phyloP scores from a whole-genome alignment of 1,140 invertebrate genomes.

The Homarus americanus region DNA sequence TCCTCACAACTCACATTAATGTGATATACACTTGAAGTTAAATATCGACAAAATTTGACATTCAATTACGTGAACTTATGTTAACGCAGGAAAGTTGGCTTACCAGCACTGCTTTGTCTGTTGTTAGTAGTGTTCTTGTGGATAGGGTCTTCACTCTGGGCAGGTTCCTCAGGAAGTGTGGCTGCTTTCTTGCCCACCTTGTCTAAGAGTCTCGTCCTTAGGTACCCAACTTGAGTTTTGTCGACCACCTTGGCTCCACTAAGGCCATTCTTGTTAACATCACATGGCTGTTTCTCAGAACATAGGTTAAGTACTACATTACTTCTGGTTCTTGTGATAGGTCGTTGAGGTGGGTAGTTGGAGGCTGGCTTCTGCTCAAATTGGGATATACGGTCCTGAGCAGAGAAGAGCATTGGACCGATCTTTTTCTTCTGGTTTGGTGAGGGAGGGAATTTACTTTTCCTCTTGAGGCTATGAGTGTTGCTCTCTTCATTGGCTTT shows the following conservation, averaged over 20 bases:
- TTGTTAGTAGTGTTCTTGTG: not conserved
- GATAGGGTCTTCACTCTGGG: not conserved
- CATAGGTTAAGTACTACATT: conserved; percentile 4
- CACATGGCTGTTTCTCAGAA: not conserved
- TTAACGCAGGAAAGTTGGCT: not conserved
- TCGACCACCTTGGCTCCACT: conserved; percentile 64
- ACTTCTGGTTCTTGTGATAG: conserved; percentile 49
- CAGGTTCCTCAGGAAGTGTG: conserved; percentile 37
- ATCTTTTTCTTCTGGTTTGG: conserved; percentile 57
- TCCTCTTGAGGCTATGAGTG: conserved; percentile 48
- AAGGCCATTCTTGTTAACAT: conserved; percentile 35
- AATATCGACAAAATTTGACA: not conserved
- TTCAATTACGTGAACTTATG: not conserved
- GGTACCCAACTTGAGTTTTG: conserved; percentile 76
- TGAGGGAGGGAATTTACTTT: conserved; percentile 62
- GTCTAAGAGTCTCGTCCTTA: conserved; percentile 73
- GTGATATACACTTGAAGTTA: not conserved
- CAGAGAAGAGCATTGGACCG: conserved; percentile 47
- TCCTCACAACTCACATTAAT: not conserved
- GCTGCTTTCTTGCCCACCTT: conserved; percentile 60
- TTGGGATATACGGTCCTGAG: conserved; percentile 62
- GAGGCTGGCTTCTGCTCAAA: conserved; percentile 44
- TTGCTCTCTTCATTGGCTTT: not conserved
- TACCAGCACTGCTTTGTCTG: not conserved
- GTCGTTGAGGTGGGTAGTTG: conserved; percentile 3